These are phyloP conservation scores for Zhengitettix transpicula DNA, from an alignment of 2,888 invertebrate species.

Conservation along the genomic window DNA sequence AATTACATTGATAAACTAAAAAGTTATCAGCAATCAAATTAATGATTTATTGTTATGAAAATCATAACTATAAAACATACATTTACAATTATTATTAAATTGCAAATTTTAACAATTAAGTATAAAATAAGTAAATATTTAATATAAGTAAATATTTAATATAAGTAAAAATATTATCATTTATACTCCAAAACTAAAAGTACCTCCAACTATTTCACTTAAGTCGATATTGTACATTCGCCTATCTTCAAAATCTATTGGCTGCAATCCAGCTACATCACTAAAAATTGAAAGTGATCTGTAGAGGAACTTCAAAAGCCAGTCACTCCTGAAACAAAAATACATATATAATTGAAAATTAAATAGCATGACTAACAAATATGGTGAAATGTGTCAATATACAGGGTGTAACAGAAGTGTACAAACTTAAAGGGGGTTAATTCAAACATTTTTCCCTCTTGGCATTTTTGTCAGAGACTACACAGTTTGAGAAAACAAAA, in stretches of 20 bases:
- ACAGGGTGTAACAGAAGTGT: too few relatives aligned
- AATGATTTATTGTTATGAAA: background rate
- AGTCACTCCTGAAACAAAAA: conserved; percentile 32
- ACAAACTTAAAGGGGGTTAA: too few relatives aligned
- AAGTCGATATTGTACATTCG: conserved; percentile 42
- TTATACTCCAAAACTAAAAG: conserved; percentile 13
- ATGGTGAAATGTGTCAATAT: too few relatives aligned
- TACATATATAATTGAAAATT: background rate
- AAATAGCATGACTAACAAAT: too few relatives aligned
- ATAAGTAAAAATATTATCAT: background rate
- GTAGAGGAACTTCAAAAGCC: conserved; percentile 47
- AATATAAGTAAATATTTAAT: background rate
- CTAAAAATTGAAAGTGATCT: conserved; percentile 41
- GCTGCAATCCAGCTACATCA: conserved; percentile 40
- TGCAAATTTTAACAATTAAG: too few relatives aligned
- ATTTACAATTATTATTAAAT: too few relatives aligned
- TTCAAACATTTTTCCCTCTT: too few relatives aligned
- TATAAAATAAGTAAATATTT: background rate
- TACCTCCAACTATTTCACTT: conserved; percentile 33
- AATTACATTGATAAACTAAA: background rate
- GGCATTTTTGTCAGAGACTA: too few relatives aligned
- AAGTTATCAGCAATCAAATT: background rate
- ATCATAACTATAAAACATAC: background rate
- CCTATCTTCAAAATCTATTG: conserved; percentile 31
- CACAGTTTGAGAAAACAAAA: too few relatives aligned